Evolutionary conservation across 2,797 vertebrate species (phyloP), one percentile per base, ranked within the genome.

Genomic region (Arctocebus calabarensis): DNA sequence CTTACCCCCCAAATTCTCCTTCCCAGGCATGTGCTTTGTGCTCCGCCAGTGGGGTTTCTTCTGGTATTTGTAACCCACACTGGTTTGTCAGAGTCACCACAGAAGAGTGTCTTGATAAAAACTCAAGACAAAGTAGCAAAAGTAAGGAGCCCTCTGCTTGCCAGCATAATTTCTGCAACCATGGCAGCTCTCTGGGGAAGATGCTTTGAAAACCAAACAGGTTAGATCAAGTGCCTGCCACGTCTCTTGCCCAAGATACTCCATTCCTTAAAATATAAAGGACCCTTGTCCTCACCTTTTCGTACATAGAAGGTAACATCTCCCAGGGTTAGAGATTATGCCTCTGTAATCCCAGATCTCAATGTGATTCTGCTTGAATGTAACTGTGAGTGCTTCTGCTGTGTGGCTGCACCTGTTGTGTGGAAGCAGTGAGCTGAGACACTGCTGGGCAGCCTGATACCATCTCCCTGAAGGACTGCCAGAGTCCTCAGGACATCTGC

Each of bases 41-140:
- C 16, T 73, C 10, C 48, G 22, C 27, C 27, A 81, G 27, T 40
- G 34, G 34, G 71, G 68, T 86, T 85, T 85, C 40, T 81, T 64
- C 55, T 25, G 19, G 66, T 66, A 37, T 89, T 75, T 91, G 43
- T 71, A 48, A 48, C 27, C 22, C 6, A 84, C 37, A 88, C 64
- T 66, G 88, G n/a, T 45, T 6, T 34, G 23, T 71, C 48, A 45
- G 74, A 83, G 48, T 79, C 57, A 74, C 55, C 55, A 55, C 48
- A 64, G 70, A 95, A 84, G 37, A 59, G 25, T n/a, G 20, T 73
- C 37, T 85, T 75, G 79, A 68, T 55, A 71, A 93, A 88, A 94
- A 66, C 4, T 66, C 0, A 32, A n/a, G 64, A 66, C 32, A 66
- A 3, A n/a, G 32, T 66, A 66, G 16, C 16, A 19, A 3, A n/a